These are phyloP conservation scores for Trididemnum nubilum DNA, from an alignment of 23 tunicate genomes.

Conservation along the genomic window DNA sequence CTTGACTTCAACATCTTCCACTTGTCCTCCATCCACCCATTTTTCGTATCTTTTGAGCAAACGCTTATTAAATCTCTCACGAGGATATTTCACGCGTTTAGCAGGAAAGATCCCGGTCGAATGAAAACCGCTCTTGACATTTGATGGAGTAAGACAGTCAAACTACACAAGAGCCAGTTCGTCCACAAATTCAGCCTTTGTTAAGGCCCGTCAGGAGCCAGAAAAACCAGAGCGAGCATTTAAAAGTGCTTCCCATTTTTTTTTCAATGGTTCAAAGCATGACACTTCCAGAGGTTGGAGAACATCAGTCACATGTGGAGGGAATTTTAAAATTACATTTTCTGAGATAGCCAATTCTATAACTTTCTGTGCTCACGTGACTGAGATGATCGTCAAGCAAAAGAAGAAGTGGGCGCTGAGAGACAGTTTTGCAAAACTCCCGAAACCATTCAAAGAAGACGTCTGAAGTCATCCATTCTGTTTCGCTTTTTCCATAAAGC, in stretches of 20 bases:
- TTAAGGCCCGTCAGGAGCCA: not conserved
- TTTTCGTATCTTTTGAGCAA: not conserved
- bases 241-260: not conserved
- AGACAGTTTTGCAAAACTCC: too few species aligned
- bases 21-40: conserved; percentile 2
- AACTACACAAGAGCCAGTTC: not conserved
- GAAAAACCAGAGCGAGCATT: not conserved
- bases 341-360: too few species aligned
- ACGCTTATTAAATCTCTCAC: not conserved
- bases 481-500: too few species aligned
- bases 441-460: too few species aligned
- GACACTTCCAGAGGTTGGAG: too few species aligned
- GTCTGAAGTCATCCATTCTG: too few species aligned
- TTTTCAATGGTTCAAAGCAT: too few species aligned
- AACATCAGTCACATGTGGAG: too few species aligned
- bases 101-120: conserved; percentile 11
- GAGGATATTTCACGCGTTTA: not conserved
- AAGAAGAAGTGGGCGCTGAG: too few species aligned
- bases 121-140: conserved; percentile 8
- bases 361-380: too few species aligned
- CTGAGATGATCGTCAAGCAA: too few species aligned
- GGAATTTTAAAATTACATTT: too few species aligned
- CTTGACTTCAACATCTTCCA: not conserved
- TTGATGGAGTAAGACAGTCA: not conserved
- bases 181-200: conserved; percentile 18